Evolutionary conservation across 2,113 vertebrate species (phyloP), one percentile per base, ranked within the genome.

Genomic region (Pituophis catenifer): DNA sequence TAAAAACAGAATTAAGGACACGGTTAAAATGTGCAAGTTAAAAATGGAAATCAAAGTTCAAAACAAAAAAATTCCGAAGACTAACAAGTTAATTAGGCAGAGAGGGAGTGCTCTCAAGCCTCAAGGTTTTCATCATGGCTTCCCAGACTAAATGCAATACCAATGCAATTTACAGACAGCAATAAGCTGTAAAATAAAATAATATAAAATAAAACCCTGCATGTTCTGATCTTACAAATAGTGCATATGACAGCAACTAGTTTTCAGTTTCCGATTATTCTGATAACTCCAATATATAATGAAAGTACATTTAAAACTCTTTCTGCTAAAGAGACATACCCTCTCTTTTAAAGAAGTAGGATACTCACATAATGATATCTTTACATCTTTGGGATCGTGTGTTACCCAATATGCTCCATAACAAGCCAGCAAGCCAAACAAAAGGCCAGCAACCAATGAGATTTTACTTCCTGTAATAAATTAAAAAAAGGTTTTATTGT

Each of bases 341-440:
- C 2, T 9, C 23, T 94, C 58, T 85, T 87, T 75, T 86, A 21
- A 48, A 70, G 33, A 44, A 95, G 58, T 3, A 50, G 48, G 94
- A 92, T 94, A 99, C 99, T 99, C 94, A 99, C 99, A 86, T 59
- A 99, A 90, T 1, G 98, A 98, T 21, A 98, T 90, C 97, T 98
- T 98, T 94, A 99, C 97, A 94, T 99, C 98, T 90, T 96, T 97
- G 0, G 97, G 97, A 94, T 99, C 97, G 85, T 94, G 92, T 0
- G 98, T 98, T 94, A 98, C 2, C 3, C 98, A 98, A 93, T 97
- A 98, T 89, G 99, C 99, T 50, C 99, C 99, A 93, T 98, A 99
- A 81, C 97, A 98, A 93, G 99, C 98, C 87, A 99, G 91, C 23
- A 96, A 94, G 54, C 99, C 99, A 96, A 99, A 98, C 9, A 97